Conservation (phyloP, 1,140 invertebrate genomes). For the Paraescarpia echinospica region DNA sequence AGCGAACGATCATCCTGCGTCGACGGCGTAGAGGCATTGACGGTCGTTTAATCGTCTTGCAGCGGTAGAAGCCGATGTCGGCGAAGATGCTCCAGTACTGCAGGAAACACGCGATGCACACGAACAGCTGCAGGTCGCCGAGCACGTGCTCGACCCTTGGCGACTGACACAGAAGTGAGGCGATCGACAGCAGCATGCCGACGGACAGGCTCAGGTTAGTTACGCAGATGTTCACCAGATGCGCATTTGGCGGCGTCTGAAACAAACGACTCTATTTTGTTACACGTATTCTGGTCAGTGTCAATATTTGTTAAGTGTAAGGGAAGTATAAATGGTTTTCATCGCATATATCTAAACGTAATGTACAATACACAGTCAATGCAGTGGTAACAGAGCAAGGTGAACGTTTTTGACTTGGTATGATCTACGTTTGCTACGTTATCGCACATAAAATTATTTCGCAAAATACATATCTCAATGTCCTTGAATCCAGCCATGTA, state of each 20-base stretch:
- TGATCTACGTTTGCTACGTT: background rate
- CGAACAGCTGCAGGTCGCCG: conserved; percentile 41
- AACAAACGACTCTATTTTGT: conserved; percentile 18
- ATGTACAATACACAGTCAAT: too few species aligned
- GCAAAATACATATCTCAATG: background rate
- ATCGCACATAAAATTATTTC: background rate
- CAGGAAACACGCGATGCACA: conserved; percentile 35
- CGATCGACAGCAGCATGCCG: conserved; percentile 36
- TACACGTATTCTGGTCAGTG: background rate
- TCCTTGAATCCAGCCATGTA: too few species aligned
- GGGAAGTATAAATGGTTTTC: background rate
- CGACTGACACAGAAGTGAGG: conserved; percentile 26
- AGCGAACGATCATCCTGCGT: conserved; percentile 35
- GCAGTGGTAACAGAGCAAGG: background rate
- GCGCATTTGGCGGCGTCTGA: conserved; percentile 43
- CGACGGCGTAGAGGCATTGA: conserved; percentile 34
- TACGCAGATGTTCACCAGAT: conserved; percentile 45
- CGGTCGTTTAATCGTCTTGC: conserved; percentile 37
- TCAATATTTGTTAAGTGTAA: background rate
- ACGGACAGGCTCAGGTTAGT: conserved; percentile 41
- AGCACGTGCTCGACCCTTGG: conserved; percentile 6
- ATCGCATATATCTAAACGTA: background rate
- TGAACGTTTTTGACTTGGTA: background rate
- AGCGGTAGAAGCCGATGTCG: conserved; percentile 42
- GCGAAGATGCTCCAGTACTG: conserved; percentile 47